Evolutionary conservation across 2,797 vertebrate species (phyloP).

Genomic region (Emydoidea blandingii): DNA sequence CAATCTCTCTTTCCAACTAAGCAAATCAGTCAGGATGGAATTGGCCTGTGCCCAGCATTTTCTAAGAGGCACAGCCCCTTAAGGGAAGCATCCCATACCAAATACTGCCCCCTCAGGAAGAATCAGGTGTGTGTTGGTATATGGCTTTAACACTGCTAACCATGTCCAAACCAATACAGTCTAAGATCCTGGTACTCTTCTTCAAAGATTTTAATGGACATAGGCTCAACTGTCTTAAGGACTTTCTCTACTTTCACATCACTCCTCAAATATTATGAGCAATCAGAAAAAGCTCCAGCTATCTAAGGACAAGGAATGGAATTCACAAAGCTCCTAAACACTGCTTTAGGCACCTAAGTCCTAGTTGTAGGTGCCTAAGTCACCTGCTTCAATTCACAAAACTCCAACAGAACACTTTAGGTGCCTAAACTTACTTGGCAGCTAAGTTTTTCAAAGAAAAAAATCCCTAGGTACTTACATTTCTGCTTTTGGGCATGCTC

Average conservation of each 20-base stretch:
- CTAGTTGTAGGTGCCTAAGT: neutral
- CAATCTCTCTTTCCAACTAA: constrained; percentile 11
- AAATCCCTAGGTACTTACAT: neutral
- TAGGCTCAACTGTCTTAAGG: constrained; percentile 64
- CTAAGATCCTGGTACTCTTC: constrained; percentile 29
- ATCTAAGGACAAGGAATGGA: constrained; percentile 31
- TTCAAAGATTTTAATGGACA: constrained; percentile 51
- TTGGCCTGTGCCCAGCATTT: constrained; percentile 24
- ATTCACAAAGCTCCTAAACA: neutral
- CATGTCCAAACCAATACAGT: constrained; percentile 13
- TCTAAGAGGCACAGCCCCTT: constrained; percentile 13
- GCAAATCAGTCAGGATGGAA: constrained; percentile 33
- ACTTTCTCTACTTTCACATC: constrained; percentile 51
- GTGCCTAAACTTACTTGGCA: neutral
- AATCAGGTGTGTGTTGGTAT: constrained; percentile 21
- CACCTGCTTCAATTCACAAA: neutral
- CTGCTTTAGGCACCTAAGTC: neutral
- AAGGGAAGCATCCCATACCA: constrained; percentile 37
- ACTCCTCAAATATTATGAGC: neutral
- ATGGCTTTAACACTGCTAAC: constrained; percentile 35
- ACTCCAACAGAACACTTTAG: neutral
- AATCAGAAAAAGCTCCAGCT: neutral
- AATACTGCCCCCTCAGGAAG: constrained; percentile 48
- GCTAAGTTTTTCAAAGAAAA: neutral
- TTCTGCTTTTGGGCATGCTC: neutral